These are phyloP conservation scores for Zaprionus inermis DNA, from an alignment of 1,140 invertebrate species.

Conservation along the genomic window DNA sequence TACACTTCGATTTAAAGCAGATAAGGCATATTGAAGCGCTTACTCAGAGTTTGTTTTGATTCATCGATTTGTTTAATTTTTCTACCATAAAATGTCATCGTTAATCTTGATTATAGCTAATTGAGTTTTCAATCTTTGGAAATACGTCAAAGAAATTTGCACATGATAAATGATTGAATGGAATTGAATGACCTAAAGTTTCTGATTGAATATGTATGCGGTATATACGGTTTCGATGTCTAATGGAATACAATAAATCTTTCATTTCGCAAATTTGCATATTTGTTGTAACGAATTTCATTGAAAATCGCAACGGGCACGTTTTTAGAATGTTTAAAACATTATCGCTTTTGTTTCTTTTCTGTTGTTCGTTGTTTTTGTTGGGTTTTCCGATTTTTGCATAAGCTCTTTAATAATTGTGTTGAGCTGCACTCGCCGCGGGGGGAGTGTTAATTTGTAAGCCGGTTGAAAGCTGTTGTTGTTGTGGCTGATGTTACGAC, in stretches of 20 bases:
- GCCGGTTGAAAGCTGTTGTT: constrained; percentile 12
- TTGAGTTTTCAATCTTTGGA: constrained; percentile 33
- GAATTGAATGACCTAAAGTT: constrained; percentile 21
- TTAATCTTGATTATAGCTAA: constrained; percentile 37
- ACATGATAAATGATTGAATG: constrained; percentile 30
- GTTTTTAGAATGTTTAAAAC: constrained; percentile 23
- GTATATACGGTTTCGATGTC: constrained; percentile 32
- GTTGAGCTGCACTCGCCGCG: not conserved
- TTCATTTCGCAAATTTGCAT: constrained; percentile 32
- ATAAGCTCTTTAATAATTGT: constrained; percentile 32
- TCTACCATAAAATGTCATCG: constrained; percentile 4
- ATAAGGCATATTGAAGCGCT: not conserved
- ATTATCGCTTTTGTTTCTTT: constrained; percentile 11
- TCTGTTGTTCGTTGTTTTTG: constrained; percentile 6
- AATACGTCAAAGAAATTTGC: constrained; percentile 33
- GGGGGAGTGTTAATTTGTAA: constrained; percentile 16
- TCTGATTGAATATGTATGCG: not conserved
- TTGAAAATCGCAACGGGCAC: constrained; percentile 42
- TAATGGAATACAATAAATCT: constrained; percentile 51
- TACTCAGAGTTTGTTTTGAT: not conserved
- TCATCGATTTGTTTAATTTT: not conserved
- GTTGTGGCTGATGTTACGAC: not conserved
- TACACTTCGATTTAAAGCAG: not conserved
- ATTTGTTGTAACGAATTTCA: constrained; percentile 44
- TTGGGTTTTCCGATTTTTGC: constrained; percentile 8